Percentiles rank a stretch among this genome's conserved stretches.
phyloP scores from a whole-genome alignment of 2,113 vertebrate species.

The Neotragus pygmaeus region DNA sequence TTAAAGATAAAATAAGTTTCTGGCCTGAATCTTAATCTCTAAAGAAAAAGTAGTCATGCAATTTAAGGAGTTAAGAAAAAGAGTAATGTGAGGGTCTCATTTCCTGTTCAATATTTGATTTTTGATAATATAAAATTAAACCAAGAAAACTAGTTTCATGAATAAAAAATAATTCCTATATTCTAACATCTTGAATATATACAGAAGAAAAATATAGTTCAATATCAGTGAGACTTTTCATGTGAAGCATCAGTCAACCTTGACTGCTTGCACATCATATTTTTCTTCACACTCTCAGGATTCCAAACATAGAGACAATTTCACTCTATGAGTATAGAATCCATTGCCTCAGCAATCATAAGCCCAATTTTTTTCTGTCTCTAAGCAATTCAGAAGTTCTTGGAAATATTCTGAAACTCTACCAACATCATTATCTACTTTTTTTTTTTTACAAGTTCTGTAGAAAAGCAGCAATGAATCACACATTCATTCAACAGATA shows the following conservation, averaged over 20 bases:
- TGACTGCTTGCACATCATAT: slow-evolving; percentile 62
- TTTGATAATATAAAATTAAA: not conserved
- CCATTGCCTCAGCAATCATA: slow-evolving; percentile 56
- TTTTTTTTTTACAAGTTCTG: not conserved
- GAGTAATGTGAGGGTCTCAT: not conserved
- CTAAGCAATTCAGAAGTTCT: slow-evolving; percentile 51
- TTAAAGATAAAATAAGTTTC: not conserved
- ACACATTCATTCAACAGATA: slow-evolving; percentile 32
- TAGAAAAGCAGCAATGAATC: slow-evolving; percentile 14
- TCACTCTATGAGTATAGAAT: slow-evolving; percentile 64
- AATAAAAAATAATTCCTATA: not conserved
- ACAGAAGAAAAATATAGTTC: slow-evolving; percentile 37
- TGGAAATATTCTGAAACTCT: slow-evolving; percentile 37
- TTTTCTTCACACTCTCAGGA: slow-evolving; percentile 59
- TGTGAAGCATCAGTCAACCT: slow-evolving; percentile 37
- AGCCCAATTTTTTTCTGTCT: slow-evolving; percentile 41
- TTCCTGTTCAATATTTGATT: not conserved
- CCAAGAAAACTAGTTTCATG: not conserved
- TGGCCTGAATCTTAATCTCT: not conserved
- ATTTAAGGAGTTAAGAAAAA: not conserved
- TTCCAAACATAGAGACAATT: slow-evolving; percentile 63
- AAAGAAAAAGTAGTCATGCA: not conserved
- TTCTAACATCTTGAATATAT: slow-evolving; percentile 1
- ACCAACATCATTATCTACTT: slow-evolving; percentile 10
- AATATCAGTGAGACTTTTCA: slow-evolving; percentile 45